These are phyloP conservation scores for Epinephelus moara DNA, from an alignment of 2,113 vertebrate genomes.

Conservation along the genomic window DNA sequence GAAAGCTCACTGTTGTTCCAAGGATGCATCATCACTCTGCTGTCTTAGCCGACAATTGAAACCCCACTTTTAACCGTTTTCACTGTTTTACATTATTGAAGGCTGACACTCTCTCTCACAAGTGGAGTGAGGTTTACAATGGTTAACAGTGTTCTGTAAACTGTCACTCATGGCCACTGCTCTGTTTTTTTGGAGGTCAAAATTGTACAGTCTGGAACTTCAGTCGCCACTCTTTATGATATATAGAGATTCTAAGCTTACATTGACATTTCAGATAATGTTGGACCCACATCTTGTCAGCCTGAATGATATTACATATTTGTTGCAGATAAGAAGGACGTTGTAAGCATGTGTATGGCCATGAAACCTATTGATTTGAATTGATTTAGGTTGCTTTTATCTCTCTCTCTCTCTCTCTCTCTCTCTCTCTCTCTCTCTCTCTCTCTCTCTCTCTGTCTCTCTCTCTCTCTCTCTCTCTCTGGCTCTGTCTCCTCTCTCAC, in stretches of 20 bases:
- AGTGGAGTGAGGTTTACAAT: neutral
- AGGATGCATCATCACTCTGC: slow-evolving; percentile 1
- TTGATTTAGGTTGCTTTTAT: slow-evolving; percentile 8
- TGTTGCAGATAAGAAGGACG: slow-evolving; percentile 5
- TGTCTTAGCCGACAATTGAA: neutral
- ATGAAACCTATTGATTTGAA: slow-evolving; percentile 41
- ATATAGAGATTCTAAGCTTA: neutral
- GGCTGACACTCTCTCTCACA: neutral
- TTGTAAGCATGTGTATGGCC: slow-evolving; percentile 22
- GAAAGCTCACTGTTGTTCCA: neutral
- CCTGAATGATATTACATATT: slow-evolving; percentile 2
- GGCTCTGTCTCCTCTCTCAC: neutral
- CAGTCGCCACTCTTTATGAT: neutral
- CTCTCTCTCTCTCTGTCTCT: neutral
- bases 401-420: neutral
- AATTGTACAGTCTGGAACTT: slow-evolving; percentile 11
- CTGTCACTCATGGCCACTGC: neutral
- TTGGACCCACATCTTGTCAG: slow-evolving; percentile 4
- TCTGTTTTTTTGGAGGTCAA: neutral
- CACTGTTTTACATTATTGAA: neutral
- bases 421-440: neutral
- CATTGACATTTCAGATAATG: slow-evolving; percentile 39
- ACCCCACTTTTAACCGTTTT: neutral
- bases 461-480: neutral
- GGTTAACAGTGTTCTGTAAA: neutral